phyloP scores from a whole-genome alignment of 2,888 invertebrate genomes.

The Amphipoea oculea region DNA sequence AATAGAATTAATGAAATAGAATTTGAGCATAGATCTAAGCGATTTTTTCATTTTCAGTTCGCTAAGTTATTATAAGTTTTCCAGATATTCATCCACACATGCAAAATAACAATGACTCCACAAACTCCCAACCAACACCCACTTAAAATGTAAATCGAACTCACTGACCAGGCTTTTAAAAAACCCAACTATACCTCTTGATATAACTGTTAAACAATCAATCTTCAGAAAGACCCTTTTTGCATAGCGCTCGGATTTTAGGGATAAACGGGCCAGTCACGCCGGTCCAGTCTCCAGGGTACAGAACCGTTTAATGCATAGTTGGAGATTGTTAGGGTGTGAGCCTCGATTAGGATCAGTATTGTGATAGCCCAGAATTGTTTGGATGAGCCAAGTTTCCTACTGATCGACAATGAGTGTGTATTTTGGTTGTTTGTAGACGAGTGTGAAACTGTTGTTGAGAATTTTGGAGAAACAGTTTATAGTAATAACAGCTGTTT shows the following conservation, averaged over 20 bases:
- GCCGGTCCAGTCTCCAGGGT: slow-evolving; percentile 84
- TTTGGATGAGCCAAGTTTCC: slow-evolving; percentile 67
- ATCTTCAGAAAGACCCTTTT: slow-evolving; percentile 87
- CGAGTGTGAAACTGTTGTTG: slow-evolving; percentile 25
- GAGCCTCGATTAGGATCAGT: slow-evolving; percentile 79
- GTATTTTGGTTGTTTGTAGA: slow-evolving; percentile 51
- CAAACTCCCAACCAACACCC: slow-evolving; percentile 37
- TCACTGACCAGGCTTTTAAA: slow-evolving; percentile 76
- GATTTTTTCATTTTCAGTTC: no score
- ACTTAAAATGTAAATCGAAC: slow-evolving; percentile 67
- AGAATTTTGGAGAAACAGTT: background rate
- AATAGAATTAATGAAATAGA: no score
- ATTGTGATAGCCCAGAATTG: slow-evolving; percentile 69
- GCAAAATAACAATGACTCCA: slow-evolving; percentile 63
- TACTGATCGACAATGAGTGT: slow-evolving; percentile 60
- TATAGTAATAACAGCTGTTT: slow-evolving; percentile 2
- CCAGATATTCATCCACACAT: slow-evolving; percentile 3
- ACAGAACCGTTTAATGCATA: slow-evolving; percentile 84
- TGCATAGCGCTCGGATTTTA: slow-evolving; percentile 77
- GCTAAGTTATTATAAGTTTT: background rate
- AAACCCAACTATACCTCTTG: slow-evolving; percentile 67
- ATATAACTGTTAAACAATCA: slow-evolving; percentile 85
- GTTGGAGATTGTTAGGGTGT: slow-evolving; percentile 82
- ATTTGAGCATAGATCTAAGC: background rate
- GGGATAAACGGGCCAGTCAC: slow-evolving; percentile 86